Evolutionary conservation across 2,888 invertebrate species (phyloP).

Genomic region (Acrobasis consociella): DNA sequence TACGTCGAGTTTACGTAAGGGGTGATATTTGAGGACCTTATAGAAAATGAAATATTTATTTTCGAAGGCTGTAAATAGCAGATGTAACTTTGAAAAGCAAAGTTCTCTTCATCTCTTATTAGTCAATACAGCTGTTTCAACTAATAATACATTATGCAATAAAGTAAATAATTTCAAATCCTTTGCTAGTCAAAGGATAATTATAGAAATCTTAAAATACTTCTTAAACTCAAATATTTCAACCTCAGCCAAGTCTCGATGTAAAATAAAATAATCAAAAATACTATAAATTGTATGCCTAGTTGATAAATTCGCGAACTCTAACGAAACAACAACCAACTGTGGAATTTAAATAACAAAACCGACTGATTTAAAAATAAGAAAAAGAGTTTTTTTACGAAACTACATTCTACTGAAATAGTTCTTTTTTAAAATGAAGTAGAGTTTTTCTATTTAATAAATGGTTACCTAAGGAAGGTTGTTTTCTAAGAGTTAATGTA

Average conservation of each 20-base stretch:
- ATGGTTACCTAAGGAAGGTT: too few species aligned
- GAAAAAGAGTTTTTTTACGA: too few species aligned
- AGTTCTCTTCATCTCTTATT: constrained; percentile 14
- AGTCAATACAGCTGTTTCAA: not conserved
- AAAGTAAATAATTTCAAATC: constrained; percentile 1
- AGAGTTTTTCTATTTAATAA: too few species aligned
- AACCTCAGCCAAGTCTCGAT: constrained; percentile 7
- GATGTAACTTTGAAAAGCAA: constrained; percentile 9
- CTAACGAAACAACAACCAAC: not conserved
- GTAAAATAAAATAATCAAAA: constrained; percentile 5
- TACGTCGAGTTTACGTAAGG: constrained; percentile 28
- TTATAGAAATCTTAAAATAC: constrained; percentile 1
- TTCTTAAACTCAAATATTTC: not conserved
- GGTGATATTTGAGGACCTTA: not conserved
- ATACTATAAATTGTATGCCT: constrained; percentile 2
- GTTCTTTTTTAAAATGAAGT: too few species aligned
- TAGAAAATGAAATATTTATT: not conserved
- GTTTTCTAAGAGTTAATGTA: too few species aligned
- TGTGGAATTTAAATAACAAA: too few species aligned
- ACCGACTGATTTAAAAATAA: too few species aligned
- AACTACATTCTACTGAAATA: too few species aligned
- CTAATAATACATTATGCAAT: not conserved
- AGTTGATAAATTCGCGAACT: not conserved
- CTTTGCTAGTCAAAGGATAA: constrained; percentile 10
- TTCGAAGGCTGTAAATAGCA: constrained; percentile 6